Evolutionary conservation across 1,140 invertebrate species (phyloP).

Genomic region (Drosophila teissieri): DNA sequence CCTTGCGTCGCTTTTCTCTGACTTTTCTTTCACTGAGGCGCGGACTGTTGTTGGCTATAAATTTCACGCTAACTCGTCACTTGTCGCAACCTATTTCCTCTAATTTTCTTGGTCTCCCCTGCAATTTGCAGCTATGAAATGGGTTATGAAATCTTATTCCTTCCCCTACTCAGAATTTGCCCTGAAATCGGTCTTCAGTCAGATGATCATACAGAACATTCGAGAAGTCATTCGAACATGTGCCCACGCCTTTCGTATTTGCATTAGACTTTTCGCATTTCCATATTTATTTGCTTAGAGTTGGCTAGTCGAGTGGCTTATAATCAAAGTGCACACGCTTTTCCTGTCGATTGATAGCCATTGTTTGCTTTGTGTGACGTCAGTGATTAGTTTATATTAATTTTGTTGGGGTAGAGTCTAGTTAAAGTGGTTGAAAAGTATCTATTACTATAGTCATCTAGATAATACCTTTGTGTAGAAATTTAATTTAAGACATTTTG

Average conservation of each 20-base stretch:
- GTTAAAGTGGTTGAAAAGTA: conserved; percentile 1
- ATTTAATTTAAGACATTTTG: neutral
- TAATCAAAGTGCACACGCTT: conserved; percentile 52
- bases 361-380: conserved; percentile 28
- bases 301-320: conserved; percentile 40
- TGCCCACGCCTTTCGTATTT: conserved; percentile 2
- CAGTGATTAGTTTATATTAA: neutral
- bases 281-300: conserved; percentile 22
- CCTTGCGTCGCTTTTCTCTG: conserved; percentile 12
- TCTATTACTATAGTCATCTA: neutral
- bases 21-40: conserved; percentile 34
- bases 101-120: conserved; percentile 17
- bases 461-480: neutral
- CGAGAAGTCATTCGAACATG: conserved; percentile 3
- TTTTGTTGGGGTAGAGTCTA: neutral
- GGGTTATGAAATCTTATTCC: conserved; percentile 29
- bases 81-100: conserved; percentile 43
- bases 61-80: conserved; percentile 78
- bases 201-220: neutral
- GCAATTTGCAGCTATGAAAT: conserved; percentile 2
- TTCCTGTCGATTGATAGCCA: conserved; percentile 36
- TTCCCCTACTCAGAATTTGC: conserved; percentile 10
- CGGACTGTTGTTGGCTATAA: conserved; percentile 47
- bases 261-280: conserved; percentile 26
- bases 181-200: conserved; percentile 6